Conservation (phyloP, 2,113 vertebrate species). For the Andinoacara biseriatus region DNA sequence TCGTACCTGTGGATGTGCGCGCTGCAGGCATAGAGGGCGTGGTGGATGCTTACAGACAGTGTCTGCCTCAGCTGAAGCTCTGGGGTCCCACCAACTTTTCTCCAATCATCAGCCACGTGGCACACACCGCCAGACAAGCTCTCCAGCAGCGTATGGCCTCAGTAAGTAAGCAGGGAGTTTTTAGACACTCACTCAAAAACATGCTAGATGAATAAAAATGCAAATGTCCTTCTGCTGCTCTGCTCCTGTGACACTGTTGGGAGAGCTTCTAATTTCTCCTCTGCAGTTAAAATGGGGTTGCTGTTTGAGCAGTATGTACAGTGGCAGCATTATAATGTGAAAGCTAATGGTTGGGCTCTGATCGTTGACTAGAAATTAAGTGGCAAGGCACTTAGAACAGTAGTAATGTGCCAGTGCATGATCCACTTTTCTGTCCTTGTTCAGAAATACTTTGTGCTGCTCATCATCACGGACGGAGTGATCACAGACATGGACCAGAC, state of each 20-base stretch:
- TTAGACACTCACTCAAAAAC: not conserved
- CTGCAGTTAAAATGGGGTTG: not conserved
- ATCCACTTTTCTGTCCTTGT: not conserved
- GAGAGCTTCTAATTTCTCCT: not conserved
- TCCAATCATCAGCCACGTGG: constrained; percentile 94
- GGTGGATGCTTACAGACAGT: constrained; percentile 88
- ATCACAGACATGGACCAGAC: constrained; percentile 98
- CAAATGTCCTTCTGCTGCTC: not conserved
- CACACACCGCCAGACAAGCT: constrained; percentile 87
- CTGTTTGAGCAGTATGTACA: not conserved
- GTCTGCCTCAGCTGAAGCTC: constrained; percentile 92
- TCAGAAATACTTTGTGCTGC: constrained; percentile 95
- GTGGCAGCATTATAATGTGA: no score
- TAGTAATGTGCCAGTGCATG: not conserved
- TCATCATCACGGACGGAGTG: constrained; percentile 97
- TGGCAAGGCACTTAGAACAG: no score
- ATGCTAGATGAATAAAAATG: no score
- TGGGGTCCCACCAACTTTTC: constrained; percentile 98
- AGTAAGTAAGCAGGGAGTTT: constrained; percentile 77
- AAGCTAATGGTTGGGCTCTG: no score
- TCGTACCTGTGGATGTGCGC: not conserved
- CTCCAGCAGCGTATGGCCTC: constrained; percentile 87
- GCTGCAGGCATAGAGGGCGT: constrained; percentile 82
- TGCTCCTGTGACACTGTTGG: not conserved
- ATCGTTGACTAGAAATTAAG: no score